Evolutionary conservation across 2,113 vertebrate genomes (phyloP).

Genomic region (Petromus typicus): DNA sequence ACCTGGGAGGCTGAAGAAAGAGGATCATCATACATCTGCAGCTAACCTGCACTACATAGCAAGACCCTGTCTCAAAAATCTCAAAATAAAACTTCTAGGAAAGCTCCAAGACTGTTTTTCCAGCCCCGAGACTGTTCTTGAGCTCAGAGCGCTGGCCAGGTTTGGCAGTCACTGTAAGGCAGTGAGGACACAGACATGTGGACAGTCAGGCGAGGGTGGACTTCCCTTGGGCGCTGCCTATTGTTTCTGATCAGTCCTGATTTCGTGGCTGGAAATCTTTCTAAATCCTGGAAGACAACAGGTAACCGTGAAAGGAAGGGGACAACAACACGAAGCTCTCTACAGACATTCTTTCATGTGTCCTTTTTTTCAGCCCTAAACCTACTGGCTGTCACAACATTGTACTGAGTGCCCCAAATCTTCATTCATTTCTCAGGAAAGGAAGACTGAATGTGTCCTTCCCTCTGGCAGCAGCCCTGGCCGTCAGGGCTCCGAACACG

Average conservation of each 20-base stretch:
- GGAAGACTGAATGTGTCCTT: neutral
- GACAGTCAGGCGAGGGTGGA: neutral
- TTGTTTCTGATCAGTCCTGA: neutral
- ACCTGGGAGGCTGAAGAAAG: neutral
- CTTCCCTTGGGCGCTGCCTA: neutral
- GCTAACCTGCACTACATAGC: neutral
- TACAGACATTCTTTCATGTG: neutral
- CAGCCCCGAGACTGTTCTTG: neutral
- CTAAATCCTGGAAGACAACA: neutral
- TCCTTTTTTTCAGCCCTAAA: neutral
- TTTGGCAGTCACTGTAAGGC: neutral
- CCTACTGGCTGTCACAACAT: neutral
- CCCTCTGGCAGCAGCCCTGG: neutral
- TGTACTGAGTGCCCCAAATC: neutral
- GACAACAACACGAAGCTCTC: accelerated
- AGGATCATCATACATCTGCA: neutral
- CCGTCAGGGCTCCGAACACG: accelerated
- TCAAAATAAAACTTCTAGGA: no score
- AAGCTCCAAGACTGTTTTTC: neutral
- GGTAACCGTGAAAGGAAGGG: neutral
- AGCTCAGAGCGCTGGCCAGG: accelerated
- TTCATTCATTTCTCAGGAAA: constrained; percentile 23
- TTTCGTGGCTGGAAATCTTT: neutral
- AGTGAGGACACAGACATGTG: neutral
- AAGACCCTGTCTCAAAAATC: neutral